These are phyloP conservation scores for Chrysocyon brachyurus DNA, from an alignment of 2,797 vertebrate species.

Conservation along the genomic window DNA sequence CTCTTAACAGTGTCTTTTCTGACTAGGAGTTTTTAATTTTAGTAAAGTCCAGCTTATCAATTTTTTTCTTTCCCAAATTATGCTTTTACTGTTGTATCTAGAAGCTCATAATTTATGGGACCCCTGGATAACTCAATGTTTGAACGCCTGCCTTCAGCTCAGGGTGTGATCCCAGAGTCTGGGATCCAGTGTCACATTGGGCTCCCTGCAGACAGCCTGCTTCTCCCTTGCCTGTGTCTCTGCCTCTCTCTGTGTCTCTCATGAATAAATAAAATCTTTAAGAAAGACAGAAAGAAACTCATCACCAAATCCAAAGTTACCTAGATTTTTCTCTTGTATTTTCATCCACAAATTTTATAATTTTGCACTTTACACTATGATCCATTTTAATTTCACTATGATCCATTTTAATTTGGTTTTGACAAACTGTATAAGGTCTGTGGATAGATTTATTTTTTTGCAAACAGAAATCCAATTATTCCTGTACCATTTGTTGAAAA, in stretches of 20 bases:
- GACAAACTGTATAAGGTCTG: background rate
- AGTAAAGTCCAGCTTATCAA: background rate
- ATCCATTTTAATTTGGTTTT: background rate
- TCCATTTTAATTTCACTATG: background rate
- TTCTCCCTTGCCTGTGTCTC: no score
- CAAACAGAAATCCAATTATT: background rate
- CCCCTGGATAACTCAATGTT: no score
- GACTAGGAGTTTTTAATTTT: background rate
- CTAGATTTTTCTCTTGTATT: background rate
- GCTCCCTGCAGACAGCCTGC: no score
- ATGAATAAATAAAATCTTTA: no score
- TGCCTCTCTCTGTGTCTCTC: no score
- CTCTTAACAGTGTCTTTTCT: background rate
- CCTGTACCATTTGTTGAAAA: background rate
- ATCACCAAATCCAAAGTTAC: background rate
- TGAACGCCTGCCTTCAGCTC: no score
- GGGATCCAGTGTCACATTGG: no score
- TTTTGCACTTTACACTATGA: background rate
- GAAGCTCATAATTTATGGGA: background rate
- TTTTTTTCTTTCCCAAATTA: background rate
- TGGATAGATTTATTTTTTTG: background rate
- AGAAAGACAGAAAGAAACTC: background rate
- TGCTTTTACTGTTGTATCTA: background rate
- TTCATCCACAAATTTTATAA: background rate
- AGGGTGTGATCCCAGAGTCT: no score